Percentiles rank a stretch among this genome's conserved stretches.
phyloP scores from a whole-genome alignment of 1,140 invertebrate species.

The Neomicropteryx cornuta region DNA sequence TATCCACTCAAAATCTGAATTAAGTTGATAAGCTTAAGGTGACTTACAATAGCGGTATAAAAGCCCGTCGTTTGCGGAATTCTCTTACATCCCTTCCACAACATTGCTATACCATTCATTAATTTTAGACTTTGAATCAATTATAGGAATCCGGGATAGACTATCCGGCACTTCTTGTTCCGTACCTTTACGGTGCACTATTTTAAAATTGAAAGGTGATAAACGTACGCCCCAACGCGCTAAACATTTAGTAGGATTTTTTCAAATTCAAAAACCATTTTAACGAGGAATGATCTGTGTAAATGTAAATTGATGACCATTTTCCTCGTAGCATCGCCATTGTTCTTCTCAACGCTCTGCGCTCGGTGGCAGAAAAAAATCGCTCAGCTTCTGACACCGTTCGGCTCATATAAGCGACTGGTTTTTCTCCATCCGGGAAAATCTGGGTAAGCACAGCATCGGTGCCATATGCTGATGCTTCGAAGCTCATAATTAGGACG shows the following conservation, averaged over 20 bases:
- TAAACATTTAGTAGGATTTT: neutral
- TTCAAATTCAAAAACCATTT: neutral
- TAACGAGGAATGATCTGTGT: neutral
- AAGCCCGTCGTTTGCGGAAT: no score
- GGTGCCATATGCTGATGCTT: conserved; percentile 9
- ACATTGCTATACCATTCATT: no score
- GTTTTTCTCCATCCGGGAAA: conserved; percentile 10
- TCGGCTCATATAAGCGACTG: conserved; percentile 18
- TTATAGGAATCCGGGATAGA: no score
- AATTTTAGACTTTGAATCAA: no score
- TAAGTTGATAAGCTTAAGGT: no score
- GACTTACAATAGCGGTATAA: no score
- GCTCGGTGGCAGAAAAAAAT: conserved; percentile 27
- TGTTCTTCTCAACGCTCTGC: conserved; percentile 21
- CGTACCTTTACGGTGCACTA: neutral
- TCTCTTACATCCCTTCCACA: no score
- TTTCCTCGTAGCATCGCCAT: neutral
- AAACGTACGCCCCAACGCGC: neutral
- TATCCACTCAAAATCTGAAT: no score
- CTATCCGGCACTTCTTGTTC: neutral
- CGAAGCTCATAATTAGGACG: conserved; percentile 14
- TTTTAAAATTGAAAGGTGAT: neutral
- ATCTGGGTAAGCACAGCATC: conserved; percentile 5
- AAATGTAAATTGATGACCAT: neutral
- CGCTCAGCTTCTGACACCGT: conserved; percentile 22